phyloP scores from a whole-genome alignment of 2,113 vertebrate species.

The Ramphastos sulfuratus region DNA sequence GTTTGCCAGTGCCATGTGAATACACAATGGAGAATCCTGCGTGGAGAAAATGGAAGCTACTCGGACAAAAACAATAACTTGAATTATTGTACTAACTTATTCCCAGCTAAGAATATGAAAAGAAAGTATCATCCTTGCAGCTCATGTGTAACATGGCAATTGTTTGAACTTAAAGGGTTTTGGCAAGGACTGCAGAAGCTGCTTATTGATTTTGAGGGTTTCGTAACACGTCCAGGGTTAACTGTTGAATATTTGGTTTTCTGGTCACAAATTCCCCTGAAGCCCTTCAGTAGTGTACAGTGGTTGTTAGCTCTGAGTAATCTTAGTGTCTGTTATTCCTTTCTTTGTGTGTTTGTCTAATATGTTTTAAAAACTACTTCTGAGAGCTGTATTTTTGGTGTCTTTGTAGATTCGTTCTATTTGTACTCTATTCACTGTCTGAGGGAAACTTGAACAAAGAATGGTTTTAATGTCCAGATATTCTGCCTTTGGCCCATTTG shows the following conservation, averaged over 20 bases:
- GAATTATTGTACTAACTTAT: slow-evolving; percentile 47
- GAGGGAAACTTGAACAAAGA: not conserved
- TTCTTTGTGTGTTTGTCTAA: not conserved
- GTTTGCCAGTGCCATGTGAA: not conserved
- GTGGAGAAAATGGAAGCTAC: slow-evolving; percentile 35
- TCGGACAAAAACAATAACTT: slow-evolving; percentile 23
- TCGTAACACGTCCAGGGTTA: slow-evolving; percentile 16
- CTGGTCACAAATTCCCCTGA: not conserved
- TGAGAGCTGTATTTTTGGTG: not conserved
- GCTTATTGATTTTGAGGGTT: slow-evolving; percentile 45
- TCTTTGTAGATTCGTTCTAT: not conserved
- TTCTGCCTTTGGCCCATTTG: not conserved
- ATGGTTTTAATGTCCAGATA: not conserved
- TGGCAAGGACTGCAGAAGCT: not conserved
- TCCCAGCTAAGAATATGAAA: slow-evolving; percentile 46
- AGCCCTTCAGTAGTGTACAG: not conserved
- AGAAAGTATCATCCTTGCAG: slow-evolving; percentile 45
- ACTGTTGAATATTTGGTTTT: slow-evolving; percentile 3
- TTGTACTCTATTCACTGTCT: not conserved
- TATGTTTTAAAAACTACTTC: not conserved
- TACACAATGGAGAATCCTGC: slow-evolving; percentile 13
- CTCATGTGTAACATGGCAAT: slow-evolving; percentile 47
- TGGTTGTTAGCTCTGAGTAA: not conserved
- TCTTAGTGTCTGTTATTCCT: not conserved
- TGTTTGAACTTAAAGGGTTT: slow-evolving; percentile 49